phyloP scores from a whole-genome alignment of 1,140 invertebrate species.

The Ctenoplectra terminalis region DNA sequence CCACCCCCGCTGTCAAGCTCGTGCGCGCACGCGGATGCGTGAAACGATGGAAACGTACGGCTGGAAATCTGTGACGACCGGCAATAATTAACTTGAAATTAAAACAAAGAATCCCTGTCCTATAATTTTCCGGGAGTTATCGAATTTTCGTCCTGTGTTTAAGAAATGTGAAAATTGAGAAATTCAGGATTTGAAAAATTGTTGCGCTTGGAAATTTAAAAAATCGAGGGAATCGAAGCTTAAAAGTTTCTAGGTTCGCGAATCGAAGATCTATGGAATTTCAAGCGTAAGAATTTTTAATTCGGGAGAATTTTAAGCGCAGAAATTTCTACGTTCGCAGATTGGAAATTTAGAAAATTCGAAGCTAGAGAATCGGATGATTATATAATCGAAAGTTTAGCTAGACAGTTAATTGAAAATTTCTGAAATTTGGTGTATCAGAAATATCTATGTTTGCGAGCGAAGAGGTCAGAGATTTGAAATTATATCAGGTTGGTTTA shows the following conservation, averaged over 20 bases:
- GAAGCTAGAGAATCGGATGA: neutral
- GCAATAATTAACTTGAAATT: constrained; percentile 37
- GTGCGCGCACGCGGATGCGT: constrained; percentile 25
- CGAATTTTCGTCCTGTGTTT: no score
- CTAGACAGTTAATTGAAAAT: no score
- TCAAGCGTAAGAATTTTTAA: neutral
- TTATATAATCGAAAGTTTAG: no score
- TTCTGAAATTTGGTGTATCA: no score
- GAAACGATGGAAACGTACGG: neutral
- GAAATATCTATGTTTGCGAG: no score
- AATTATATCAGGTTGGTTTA: no score
- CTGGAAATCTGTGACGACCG: neutral
- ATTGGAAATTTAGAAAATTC: neutral
- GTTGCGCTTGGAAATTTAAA: no score
- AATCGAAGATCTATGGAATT: neutral
- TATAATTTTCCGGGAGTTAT: neutral
- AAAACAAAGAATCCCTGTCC: constrained; percentile 10
- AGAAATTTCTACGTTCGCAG: neutral
- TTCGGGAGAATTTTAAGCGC: neutral
- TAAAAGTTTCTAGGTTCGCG: neutral
- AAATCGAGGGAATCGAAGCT: no score
- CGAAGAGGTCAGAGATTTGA: neutral
- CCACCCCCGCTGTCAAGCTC: constrained; percentile 17
- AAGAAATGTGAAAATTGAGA: no score
- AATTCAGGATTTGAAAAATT: no score